phyloP scores from a whole-genome alignment of 2,888 invertebrate genomes.

The Nomada fabriciana region DNA sequence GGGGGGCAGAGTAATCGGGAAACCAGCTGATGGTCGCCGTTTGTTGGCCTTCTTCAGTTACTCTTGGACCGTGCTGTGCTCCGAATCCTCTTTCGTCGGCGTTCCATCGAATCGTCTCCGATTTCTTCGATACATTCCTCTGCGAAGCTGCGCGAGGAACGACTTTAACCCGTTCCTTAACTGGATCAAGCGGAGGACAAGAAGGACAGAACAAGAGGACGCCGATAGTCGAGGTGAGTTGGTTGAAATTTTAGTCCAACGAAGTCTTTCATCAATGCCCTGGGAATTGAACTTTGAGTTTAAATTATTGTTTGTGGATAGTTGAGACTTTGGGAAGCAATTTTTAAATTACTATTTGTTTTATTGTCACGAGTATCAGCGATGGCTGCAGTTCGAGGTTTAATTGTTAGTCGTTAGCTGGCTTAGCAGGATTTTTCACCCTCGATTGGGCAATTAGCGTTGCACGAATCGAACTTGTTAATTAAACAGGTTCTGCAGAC shows the following conservation, averaged over 20 bases:
- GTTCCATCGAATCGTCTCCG: constrained; percentile 36
- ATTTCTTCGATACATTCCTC: constrained; percentile 36
- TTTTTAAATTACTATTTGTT: no score
- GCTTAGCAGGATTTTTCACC: constrained; percentile 7
- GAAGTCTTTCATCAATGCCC: background rate
- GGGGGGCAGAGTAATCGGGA: constrained; percentile 64
- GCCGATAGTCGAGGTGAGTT: constrained; percentile 33
- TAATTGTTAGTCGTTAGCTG: constrained; percentile 1
- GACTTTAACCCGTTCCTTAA: constrained; percentile 51
- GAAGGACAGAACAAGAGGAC: constrained; percentile 6
- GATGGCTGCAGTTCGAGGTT: background rate
- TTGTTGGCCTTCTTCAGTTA: constrained; percentile 78
- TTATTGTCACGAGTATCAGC: no score
- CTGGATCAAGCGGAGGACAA: constrained; percentile 18
- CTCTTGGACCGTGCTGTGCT: constrained; percentile 76
- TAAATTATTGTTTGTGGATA: background rate
- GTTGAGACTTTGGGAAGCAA: no score
- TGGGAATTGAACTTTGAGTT: constrained; percentile 14
- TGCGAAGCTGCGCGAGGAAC: constrained; percentile 27
- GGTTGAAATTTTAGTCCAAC: background rate
- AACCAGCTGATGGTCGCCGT: constrained; percentile 80
- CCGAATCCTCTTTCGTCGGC: constrained; percentile 48
- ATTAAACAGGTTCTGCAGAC: background rate
- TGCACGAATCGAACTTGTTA: constrained; percentile 21
- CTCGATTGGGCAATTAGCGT: constrained; percentile 15